Base-by-base conservation (phyloP, 1,140 invertebrate species). In the Bombus sylvicola region DNA sequence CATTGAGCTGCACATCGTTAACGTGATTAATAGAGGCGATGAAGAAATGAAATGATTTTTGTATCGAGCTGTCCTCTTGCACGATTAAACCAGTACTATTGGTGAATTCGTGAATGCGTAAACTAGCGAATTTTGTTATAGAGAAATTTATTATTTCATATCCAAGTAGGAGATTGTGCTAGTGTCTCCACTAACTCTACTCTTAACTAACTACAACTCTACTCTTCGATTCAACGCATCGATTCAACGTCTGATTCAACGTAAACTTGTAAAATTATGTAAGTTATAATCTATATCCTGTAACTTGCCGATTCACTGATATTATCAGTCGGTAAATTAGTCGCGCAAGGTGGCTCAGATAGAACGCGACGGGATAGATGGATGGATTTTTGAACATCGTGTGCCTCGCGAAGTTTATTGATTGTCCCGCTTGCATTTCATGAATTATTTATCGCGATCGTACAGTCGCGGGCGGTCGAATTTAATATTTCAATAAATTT, bases 401-500 rank as follows among this genome's bases (percentile, higher is more conserved):
- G 39, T 47, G 72, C 41, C 39, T 25, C 41, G 57, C 22, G 72
- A 64, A 64, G 71, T 75, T 75, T 82, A 82, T 82, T 39, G 81
- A 82, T 82, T 82, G 72, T 82, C 57, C 81, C 41, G 72, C 53
- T 66, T 74, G 41, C 71, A 74, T 64, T 47, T 66, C 59, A 82
- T 82, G 81, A 82, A 82, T 82, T 82, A 82, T 82, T 82, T 82
- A 82, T 82, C 41, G 8, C 41, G 72, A 82, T 62, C 81, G 71
- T 37, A n/a, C 81, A 43, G 57, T 74, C 41, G 41, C 41, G 39
- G 18, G 41, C 72, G 59, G 59, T 82, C 72, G 81, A 75, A 82
- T 75, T 82, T 74, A 72, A 82, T 82, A 82, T 82, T 82, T 82
- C 72, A 82, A 82, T 82, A 82, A 82, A 82, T 82, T 82, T 82